Evolutionary conservation across 2,888 invertebrate species (phyloP), one percentile per base, ranked within the genome.

Genomic region (Hemicrepidius hirtus): DNA sequence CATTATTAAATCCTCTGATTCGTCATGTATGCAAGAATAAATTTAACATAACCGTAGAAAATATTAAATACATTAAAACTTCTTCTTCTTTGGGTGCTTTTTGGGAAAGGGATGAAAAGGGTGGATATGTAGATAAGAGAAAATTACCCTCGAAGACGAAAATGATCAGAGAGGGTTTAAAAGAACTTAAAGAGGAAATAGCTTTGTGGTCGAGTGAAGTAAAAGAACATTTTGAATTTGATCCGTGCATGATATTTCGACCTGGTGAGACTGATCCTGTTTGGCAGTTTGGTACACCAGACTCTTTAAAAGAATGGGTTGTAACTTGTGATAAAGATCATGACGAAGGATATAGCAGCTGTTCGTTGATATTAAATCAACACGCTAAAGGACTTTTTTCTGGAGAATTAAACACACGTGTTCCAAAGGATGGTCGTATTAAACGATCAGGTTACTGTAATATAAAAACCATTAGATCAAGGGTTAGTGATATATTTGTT

Each of bases 381-480:
- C 87, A 91, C 1, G 94, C 94, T 0, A 91, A 92, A 71, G 95
- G 90, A 0, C 82, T 92, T 20, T 96, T 96, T 84, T 90, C 91
- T 74, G 96, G 96, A 0, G 86, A 88, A 71, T 85, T 96, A 9
- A 91, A 90, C 81, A 90, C 92, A 0, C 89, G 90, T 70, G 87
- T 94, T 10, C 93, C 96, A 0, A 93, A 93, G 83, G 96, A 97
- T 88, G 98, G 98, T 1, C 86, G 87, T 72, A 89, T 93, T 0
- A 93, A 93, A 81, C 89, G 89, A 65, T 89, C 95, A 13, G 98
- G 97, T 0, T 98, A 94, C 84, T 95, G 95, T 78, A 94, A 93
- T 80, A 89, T 97, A 60, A 90, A 90, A 75, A 92, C 95, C 0
- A 87, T 91, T 46, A 88, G 91, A 80, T 88, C 90, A 63, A 88